Conservation (phyloP, 2,888 invertebrate genomes). For the Drosophila mettleri region DNA sequence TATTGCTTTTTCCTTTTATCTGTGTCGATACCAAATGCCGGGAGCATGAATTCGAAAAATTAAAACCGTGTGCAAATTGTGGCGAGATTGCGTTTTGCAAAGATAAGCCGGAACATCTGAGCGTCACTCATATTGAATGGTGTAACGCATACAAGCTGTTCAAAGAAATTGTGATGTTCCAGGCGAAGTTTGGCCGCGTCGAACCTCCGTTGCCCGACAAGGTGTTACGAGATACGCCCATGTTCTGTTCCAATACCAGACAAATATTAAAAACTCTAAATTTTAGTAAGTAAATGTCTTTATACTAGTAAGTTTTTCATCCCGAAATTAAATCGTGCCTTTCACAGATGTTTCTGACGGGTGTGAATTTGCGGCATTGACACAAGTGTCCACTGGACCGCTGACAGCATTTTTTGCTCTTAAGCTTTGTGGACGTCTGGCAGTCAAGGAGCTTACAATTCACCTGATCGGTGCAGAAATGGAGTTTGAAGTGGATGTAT, state of each 20-base stretch:
- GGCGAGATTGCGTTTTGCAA: conserved; percentile 88
- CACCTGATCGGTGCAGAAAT: conserved; percentile 88
- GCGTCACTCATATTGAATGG: conserved; percentile 86
- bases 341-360: conserved; percentile 85
- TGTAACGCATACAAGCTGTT: conserved; percentile 88
- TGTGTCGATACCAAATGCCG: conserved; percentile 87
- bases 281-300: conserved; percentile 61
- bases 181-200: conserved; percentile 87
- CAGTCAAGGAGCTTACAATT: conserved; percentile 72
- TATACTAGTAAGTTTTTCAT: background rate
- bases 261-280: conserved; percentile 75
- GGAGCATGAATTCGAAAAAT: conserved; percentile 86
- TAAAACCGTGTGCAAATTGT: conserved; percentile 87
- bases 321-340: background rate
- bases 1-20: conserved; percentile 88
- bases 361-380: conserved; percentile 88
- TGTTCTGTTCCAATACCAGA: conserved; percentile 72
- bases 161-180: conserved; percentile 87
- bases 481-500: conserved; percentile 89
- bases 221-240: conserved; percentile 79
- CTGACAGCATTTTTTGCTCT: conserved; percentile 87
- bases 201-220: conserved; percentile 87
- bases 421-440: conserved; percentile 83
- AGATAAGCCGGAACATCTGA: conserved; percentile 86
- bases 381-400: conserved; percentile 88